These are phyloP conservation scores for Tetranychus urticae DNA, from an alignment of 1,140 invertebrate species.

Conservation along the genomic window DNA sequence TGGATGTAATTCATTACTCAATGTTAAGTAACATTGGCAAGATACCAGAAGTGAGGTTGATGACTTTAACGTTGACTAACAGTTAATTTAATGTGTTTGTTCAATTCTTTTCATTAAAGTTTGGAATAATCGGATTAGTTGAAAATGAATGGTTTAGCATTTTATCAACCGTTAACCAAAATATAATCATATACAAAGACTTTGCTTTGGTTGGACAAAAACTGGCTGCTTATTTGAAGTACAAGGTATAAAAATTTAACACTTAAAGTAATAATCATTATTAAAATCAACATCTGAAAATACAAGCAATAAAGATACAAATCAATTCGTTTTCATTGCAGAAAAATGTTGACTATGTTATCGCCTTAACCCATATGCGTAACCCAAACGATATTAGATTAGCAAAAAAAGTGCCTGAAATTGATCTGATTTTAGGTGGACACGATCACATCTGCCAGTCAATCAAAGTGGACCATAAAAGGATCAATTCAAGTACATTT, in stretches of 20 bases:
- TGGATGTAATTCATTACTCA: too few species aligned
- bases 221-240: constrained; percentile 42
- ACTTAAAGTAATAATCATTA: neutral
- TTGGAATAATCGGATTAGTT: constrained; percentile 44
- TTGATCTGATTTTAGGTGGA: constrained; percentile 65
- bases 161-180: constrained; percentile 56
- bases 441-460: constrained; percentile 63
- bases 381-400: constrained; percentile 61
- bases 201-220: constrained; percentile 52
- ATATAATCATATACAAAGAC: constrained; percentile 62
- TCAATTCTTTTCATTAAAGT: constrained; percentile 7
- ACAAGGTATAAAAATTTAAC: constrained; percentile 30
- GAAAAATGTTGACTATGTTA: constrained; percentile 60
- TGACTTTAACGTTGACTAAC: too few species aligned
- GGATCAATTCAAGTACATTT: constrained; percentile 17
- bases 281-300: too few species aligned
- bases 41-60: too few species aligned
- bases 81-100: too few species aligned
- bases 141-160: constrained; percentile 74
- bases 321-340: neutral
- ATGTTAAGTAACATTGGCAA: too few species aligned
- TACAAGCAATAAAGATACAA: too few species aligned
- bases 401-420: constrained; percentile 47
- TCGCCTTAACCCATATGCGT: constrained; percentile 74
- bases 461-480: constrained; percentile 43